Evolutionary conservation across 2,797 vertebrate species (phyloP).

Genomic region (Poecilia picta): DNA sequence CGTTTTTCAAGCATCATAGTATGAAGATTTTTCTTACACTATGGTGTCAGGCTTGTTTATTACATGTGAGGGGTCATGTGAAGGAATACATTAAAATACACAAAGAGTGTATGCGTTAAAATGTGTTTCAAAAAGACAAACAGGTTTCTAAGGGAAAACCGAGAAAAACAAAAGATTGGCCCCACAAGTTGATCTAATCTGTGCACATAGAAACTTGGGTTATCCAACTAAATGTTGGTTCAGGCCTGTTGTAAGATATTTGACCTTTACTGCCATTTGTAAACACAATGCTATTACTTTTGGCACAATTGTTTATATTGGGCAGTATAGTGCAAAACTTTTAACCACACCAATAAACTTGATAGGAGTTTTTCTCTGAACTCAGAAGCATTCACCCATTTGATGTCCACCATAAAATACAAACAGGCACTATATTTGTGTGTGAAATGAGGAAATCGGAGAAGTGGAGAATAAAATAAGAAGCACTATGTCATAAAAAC

Average conservation of each 20-base stretch:
- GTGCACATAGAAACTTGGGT: not conserved
- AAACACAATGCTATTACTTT: not conserved
- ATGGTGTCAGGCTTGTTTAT: not conserved
- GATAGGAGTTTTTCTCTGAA: not conserved
- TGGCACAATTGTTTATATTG: not conserved
- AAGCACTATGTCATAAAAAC: not conserved
- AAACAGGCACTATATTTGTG: not conserved
- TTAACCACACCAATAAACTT: not conserved
- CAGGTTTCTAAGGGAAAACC: not conserved
- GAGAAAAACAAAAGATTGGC: not conserved
- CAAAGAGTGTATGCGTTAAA: not conserved
- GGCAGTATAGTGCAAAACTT: not conserved
- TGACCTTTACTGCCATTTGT: not conserved
- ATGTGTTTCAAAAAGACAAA: not conserved
- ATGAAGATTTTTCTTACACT: not conserved
- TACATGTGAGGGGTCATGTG: not conserved
- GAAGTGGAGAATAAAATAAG: not conserved
- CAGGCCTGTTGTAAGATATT: not conserved
- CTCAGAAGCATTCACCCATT: not conserved
- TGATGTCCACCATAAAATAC: not conserved
- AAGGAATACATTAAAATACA: not conserved
- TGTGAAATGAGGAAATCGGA: not conserved
- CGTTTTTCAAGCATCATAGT: not conserved
- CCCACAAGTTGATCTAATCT: not conserved
- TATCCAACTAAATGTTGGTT: not conserved